Evolutionary conservation across 2,797 vertebrate genomes (phyloP), one percentile per base, ranked within the genome.

Genomic region (Hydrocynus forskahlii): DNA sequence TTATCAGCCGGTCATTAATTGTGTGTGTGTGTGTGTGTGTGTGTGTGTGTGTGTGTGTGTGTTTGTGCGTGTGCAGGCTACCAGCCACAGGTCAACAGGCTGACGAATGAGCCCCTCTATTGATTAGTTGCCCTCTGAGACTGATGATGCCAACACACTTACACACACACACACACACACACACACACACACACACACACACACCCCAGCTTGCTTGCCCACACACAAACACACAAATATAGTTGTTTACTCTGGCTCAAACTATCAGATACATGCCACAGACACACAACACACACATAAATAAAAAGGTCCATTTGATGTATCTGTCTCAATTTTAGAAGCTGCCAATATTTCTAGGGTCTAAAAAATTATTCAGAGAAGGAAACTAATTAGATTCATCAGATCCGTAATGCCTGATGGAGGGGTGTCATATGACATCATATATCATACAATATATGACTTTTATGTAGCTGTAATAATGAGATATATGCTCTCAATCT

Each of bases 121-220:
- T 97, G 97, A 99, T 99, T 97, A 97, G 95, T 96, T 96, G 95
- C 94, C 94, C 91, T 87, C 84, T 85, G 94, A 97, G 96, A 98
- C 95, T 92, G 95, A 98, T 97, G 96, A 96, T 92, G 93, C 95
- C 93, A 95, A 90, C 95, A 95, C 95, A 95, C 95, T 96, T 95
- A 95, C 95, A 96, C 96, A 94, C 92, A 92, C 92, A 92, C 95
- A 96, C 96, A 97, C 95, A 94, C 95, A 95, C 94, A 95, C 92
- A 82, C 86, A 89, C 25, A 50, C 25, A 29, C 68, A 74, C 43
- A 59, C 64, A 77, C n/a, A n/a, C n/a, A n/a, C n/a, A n/a, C n/a
- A n/a, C n/a, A n/a, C n/a, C n/a, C n/a, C n/a, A n/a, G n/a, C n/a
- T n/a, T n/a, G n/a, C 55, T 25, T 50, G 35, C 45, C 66, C 60